A percentile compares a stretch with the other conserved stretches of the same genome.
phyloP scores from a whole-genome alignment of 2,113 vertebrate genomes.

The Illadopsis cleaveri region DNA sequence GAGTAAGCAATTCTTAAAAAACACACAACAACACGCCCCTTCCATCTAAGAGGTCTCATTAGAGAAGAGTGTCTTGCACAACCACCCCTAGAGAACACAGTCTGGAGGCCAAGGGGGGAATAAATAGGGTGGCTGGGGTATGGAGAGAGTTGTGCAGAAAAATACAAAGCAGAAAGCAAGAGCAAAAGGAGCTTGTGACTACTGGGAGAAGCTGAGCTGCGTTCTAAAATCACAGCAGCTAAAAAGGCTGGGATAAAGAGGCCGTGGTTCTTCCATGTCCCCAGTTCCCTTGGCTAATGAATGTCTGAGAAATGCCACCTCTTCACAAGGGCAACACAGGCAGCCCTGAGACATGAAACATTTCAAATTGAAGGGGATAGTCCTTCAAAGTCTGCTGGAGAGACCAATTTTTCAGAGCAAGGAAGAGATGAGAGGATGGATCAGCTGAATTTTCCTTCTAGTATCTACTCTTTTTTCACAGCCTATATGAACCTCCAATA shows the following conservation, averaged over 20 bases:
- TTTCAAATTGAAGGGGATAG: neutral
- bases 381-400: neutral
- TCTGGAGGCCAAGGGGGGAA: neutral
- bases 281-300: neutral
- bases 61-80: neutral
- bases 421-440: neutral
- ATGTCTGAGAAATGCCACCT: neutral
- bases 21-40: rapidly evolving
- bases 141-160: neutral
- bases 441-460: neutral
- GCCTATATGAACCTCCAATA: neutral
- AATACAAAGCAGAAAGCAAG: neutral
- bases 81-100: neutral
- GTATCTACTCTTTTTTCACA: neutral
- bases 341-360: neutral
- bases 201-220: neutral
- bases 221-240: neutral
- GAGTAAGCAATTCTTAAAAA: neutral
- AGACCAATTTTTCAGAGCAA: neutral
- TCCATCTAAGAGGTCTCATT: neutral
- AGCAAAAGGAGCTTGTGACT: neutral
- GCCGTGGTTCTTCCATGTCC: neutral
- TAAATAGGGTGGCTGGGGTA: neutral
- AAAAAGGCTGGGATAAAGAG: neutral
- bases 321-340: neutral